Evolutionary conservation across 2,888 invertebrate genomes (phyloP), one percentile per base, ranked within the genome.

Genomic region (Drosophila paranaensis): DNA sequence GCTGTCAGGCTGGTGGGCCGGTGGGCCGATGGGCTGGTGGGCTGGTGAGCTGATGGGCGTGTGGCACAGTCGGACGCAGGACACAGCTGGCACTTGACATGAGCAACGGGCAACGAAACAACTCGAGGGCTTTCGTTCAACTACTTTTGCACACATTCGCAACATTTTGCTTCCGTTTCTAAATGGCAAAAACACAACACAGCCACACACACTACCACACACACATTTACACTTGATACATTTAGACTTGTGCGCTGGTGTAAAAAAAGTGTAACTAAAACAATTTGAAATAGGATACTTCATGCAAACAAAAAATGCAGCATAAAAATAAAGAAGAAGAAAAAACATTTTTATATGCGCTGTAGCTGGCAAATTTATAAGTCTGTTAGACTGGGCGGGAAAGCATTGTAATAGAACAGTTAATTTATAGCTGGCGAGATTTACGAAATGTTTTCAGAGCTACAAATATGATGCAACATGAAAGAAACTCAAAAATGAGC

Each of bases 71-170:
- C 57, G 72, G 61, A 54, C 57, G 27, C 55, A 54, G 54, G 40
- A 54, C 40, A 75, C 89, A 88, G 89, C 87, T 89, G 90, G 81
- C 90, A 86, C 90, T 90, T 88, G 87, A 90, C 89, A 81, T 86
- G 90, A 86, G 83, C 85, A 82, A 85, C 88, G 73, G 86, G 74
- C 76, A 84, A 53, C 74, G 83, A 83, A 83, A 86, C 84, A 88
- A 78, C 87, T 88, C 76, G 83, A 88, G 87, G 88, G 89, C 77
- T 73, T 89, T 87, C 74, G 61, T 77, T 79, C 75, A 82, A 82
- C 86, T 82, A 73, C 69, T 69, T 75, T 77, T 65, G 71, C 79
- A 62, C 77, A 62, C 58, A 54, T 25, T 70, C 33, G 53, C 70
- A 65, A 63, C 74, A 74, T 74, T 81, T 84, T 53, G 75, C 77